Conservation (phyloP, 2,888 invertebrate genomes). For the Pandemis corylana region DNA sequence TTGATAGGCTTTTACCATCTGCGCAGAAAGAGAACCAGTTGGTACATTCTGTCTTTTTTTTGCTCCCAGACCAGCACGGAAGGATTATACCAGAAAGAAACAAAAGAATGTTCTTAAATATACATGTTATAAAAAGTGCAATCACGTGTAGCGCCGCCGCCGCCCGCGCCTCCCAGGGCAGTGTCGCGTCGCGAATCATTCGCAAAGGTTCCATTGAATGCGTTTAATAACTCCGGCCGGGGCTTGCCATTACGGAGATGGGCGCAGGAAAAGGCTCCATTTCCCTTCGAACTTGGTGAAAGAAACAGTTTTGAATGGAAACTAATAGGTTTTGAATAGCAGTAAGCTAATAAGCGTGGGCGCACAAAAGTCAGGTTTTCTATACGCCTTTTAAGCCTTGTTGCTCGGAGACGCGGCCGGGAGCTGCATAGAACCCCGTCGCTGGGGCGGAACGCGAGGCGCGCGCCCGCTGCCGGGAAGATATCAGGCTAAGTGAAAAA, state of each 20-base stretch:
- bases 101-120: no score
- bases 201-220: background rate
- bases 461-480: background rate
- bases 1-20: no score
- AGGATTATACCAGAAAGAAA: no score
- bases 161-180: background rate
- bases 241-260: background rate
- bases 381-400: background rate
- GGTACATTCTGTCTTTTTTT: no score
- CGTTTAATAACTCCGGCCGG: constrained; percentile 1
- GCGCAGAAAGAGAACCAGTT: no score
- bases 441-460: background rate
- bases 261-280: constrained; percentile 6
- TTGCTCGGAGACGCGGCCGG: background rate
- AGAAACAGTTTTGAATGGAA: background rate
- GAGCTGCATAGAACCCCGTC: background rate
- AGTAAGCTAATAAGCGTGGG: constrained; percentile 9
- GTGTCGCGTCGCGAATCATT: background rate
- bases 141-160: background rate
- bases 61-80: no score
- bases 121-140: no score
- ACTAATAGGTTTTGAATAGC: constrained; percentile 10
- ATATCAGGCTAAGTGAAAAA: background rate
- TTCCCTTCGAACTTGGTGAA: background rate
- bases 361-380: background rate